These are phyloP conservation scores for Exephanes ischioxanthus DNA, from an alignment of 2,888 invertebrate species.

Conservation along the genomic window DNA sequence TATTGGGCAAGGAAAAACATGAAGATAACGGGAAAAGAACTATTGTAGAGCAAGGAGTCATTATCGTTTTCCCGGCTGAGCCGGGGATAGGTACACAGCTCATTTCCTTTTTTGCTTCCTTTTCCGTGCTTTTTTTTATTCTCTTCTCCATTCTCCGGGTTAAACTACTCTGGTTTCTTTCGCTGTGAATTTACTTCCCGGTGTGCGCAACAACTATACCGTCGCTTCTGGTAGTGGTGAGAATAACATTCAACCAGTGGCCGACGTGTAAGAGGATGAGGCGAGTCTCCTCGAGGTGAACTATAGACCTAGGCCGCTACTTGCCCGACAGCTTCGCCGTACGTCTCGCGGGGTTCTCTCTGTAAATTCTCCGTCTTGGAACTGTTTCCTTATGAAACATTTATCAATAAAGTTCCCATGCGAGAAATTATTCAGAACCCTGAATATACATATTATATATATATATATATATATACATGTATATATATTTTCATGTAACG, in stretches of 20 bases:
- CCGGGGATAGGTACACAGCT: constrained; percentile 11
- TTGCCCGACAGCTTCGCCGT: not conserved
- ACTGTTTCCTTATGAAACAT: not conserved
- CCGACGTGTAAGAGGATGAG: constrained; percentile 49
- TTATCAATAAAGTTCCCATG: not conserved
- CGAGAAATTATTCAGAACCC: not conserved
- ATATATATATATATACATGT: too few relatives aligned
- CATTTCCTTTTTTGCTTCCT: constrained; percentile 9
- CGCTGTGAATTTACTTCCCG: constrained; percentile 29
- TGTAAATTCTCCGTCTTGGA: not conserved
- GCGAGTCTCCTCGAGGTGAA: constrained; percentile 29
- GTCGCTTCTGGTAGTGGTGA: constrained; percentile 49
- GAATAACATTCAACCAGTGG: constrained; percentile 77
- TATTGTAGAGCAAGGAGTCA: constrained; percentile 28
- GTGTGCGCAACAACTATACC: constrained; percentile 35
- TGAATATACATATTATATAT: not conserved
- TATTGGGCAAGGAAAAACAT: not conserved
- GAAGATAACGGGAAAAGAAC: not conserved
- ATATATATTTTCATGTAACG: too few relatives aligned
- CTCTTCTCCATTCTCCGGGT: not conserved
- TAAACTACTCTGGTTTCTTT: constrained; percentile 12
- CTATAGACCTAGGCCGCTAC: constrained; percentile 24
- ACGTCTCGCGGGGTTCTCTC: constrained; percentile 21
- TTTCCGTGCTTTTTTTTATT: not conserved
- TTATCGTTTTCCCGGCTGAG: constrained; percentile 48